Percentiles rank a stretch among this genome's conserved stretches.
phyloP scores from a whole-genome alignment of 2,113 vertebrate species.

The Poeciliopsis retropinna region DNA sequence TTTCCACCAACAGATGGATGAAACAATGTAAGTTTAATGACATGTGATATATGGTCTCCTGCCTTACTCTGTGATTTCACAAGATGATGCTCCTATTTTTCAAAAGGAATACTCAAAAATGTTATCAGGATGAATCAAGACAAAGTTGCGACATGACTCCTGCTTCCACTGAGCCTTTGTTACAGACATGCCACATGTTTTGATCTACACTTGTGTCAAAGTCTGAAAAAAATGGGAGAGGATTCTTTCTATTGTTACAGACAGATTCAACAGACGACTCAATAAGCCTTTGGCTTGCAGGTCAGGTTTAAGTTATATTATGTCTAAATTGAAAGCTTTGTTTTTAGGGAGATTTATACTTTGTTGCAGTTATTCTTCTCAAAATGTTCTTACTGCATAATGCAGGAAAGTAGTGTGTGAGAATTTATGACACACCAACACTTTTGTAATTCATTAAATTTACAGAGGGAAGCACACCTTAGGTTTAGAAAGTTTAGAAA shows the following conservation, averaged over 20 bases:
- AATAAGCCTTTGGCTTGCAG: constrained; percentile 39
- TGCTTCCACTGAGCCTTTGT: constrained; percentile 72
- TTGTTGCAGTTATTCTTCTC: neutral
- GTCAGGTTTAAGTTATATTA: constrained; percentile 21
- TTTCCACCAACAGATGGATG: constrained; percentile 60
- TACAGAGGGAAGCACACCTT: neutral
- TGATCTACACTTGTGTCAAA: constrained; percentile 71
- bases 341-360: neutral
- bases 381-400: neutral
- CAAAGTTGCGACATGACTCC: constrained; percentile 77
- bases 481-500: too few species aligned
- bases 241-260: constrained; percentile 40
- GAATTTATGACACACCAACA: neutral
- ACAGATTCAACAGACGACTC: constrained; percentile 43
- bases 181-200: constrained; percentile 67
- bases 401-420: neutral
- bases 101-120: constrained; percentile 81
- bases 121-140: constrained; percentile 80
- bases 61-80: constrained; percentile 80
- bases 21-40: constrained; percentile 73
- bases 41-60: constrained; percentile 69
- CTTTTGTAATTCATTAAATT: neutral
- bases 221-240: constrained; percentile 45
- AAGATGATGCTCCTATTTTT: constrained; percentile 75
- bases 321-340: neutral